Evolutionary conservation across 2,797 vertebrate species (phyloP).

Genomic region (Pseudocheirus occidentalis): DNA sequence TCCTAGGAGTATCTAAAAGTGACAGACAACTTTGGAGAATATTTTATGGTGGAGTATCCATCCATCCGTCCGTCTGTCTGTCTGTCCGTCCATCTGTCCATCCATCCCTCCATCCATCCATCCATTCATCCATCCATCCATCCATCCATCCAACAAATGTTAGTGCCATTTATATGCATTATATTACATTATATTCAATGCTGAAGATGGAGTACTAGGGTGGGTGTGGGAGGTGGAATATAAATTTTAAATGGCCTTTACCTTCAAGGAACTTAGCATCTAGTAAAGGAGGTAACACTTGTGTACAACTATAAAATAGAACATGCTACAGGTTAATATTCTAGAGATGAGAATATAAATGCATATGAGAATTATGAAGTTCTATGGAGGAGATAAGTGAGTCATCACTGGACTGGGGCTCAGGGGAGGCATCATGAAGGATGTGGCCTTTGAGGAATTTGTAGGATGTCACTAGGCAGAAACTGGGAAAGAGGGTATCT

Average conservation of each 20-base stretch:
- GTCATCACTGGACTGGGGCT: not conserved
- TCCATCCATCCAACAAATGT: too few species aligned
- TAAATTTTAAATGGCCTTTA: not conserved
- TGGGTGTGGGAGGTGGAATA: too few species aligned
- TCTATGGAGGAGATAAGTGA: not conserved
- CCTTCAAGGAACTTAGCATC: not conserved
- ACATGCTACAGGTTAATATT: not conserved
- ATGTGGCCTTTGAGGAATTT: not conserved
- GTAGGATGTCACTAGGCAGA: not conserved
- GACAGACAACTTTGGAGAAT: rapidly evolving
- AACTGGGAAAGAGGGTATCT: not conserved
- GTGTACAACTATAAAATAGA: not conserved
- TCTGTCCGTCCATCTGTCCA: too few species aligned
- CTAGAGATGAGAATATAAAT: not conserved
- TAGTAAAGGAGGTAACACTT: not conserved
- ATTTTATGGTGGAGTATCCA: too few species aligned
- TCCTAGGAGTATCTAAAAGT: not conserved
- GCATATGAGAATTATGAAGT: not conserved
- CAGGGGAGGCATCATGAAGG: not conserved
- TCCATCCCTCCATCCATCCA: too few species aligned
- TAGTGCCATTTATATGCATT: too few species aligned
- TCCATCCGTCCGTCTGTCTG: too few species aligned
- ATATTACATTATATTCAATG: too few species aligned
- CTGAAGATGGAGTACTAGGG: too few species aligned
- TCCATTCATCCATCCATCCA: too few species aligned